Evolutionary conservation across 2,797 vertebrate genomes (phyloP).

Genomic region (Emys orbicularis): DNA sequence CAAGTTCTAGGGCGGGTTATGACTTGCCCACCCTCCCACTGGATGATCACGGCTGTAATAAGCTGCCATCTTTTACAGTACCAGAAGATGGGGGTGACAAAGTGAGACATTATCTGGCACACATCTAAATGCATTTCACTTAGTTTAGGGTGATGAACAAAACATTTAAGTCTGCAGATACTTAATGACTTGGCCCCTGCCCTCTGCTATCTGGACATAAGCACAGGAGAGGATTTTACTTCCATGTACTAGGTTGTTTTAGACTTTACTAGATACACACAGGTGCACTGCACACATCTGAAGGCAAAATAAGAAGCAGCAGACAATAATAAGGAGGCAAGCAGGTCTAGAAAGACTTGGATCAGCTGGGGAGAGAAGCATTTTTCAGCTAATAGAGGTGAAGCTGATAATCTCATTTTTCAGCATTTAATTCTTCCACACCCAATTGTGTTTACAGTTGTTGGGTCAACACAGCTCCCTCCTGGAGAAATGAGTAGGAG

Average conservation of each 20-base stretch:
- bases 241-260: background rate
- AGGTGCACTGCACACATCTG: background rate
- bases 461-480: background rate
- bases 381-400: background rate
- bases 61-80: conserved; percentile 39
- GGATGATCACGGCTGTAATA: conserved; percentile 6
- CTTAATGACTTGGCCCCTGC: background rate
- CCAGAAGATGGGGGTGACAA: background rate
- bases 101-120: background rate
- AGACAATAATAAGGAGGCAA: background rate
- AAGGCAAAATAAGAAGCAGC: background rate
- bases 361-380: background rate
- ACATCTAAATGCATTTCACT: conserved; percentile 47
- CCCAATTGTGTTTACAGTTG: background rate
- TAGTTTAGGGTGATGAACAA: conserved; percentile 36
- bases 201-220: conserved; percentile 12
- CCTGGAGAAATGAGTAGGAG: background rate
- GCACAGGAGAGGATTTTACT: conserved; percentile 22
- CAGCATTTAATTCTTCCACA: background rate
- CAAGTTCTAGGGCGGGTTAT: background rate
- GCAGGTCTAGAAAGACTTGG: background rate
- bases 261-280: background rate
- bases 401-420: conserved; percentile 1
- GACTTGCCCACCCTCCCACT: conserved; percentile 1
- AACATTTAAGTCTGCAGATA: conserved; percentile 28